Conservation (phyloP, 2,797 vertebrate genomes). For the Muraenolepis orangiensis region DNA sequence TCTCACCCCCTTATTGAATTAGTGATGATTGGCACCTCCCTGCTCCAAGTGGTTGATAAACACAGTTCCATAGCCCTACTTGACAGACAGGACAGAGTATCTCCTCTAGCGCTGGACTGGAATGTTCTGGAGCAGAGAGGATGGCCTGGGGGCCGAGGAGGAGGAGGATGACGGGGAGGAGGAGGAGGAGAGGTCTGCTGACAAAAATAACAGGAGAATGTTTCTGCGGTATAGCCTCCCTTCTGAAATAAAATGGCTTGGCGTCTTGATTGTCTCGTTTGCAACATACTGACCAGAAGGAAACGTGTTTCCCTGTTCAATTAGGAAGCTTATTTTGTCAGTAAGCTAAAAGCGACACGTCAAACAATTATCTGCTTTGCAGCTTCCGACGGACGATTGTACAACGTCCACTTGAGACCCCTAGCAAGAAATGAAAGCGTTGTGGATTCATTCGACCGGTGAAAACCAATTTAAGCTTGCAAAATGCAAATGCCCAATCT, state of each 20-base stretch:
- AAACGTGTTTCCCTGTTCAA: background rate
- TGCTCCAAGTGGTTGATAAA: background rate
- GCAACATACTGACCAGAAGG: background rate
- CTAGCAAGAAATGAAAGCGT: background rate
- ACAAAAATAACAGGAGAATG: background rate
- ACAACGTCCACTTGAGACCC: no score
- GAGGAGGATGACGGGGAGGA: no score
- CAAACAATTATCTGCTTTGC: no score
- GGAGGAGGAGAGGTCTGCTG: no score
- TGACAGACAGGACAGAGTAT: no score
- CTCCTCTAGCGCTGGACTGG: no score
- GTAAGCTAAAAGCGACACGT: background rate
- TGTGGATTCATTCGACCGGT: background rate
- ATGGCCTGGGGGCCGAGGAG: no score
- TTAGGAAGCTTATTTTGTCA: background rate
- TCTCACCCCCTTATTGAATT: background rate
- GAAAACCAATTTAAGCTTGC: background rate
- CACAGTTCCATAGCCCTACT: no score
- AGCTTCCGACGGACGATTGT: no score
- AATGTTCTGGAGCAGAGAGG: no score
- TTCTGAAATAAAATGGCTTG: background rate
- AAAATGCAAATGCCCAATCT: background rate
- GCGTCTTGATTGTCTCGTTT: no score
- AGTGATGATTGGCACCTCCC: background rate
- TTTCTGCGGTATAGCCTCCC: background rate